Percentiles rank a stretch among this genome's conserved stretches.
Conservation (phyloP, 2,888 invertebrate species). For the Romanomermis culicivorax region DNA sequence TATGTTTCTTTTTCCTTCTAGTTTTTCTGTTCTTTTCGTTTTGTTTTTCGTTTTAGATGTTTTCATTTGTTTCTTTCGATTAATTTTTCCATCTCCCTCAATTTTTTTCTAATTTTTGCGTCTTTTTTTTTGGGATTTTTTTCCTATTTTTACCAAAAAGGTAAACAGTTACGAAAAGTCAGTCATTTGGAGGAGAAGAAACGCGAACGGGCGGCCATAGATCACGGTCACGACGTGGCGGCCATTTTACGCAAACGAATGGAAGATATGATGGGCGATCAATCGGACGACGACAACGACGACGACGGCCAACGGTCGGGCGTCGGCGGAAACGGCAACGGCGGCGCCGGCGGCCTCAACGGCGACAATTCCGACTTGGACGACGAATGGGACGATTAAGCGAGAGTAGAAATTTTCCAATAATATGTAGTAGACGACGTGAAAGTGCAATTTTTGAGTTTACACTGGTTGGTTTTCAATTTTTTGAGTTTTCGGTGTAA, state of each 20-base stretch:
- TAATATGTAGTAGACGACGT: neutral
- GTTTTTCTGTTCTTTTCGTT: too few relatives aligned
- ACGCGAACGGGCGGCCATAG: slow-evolving; percentile 16
- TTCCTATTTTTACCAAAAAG: too few relatives aligned
- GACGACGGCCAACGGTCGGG: neutral
- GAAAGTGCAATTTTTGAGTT: neutral
- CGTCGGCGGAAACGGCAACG: too few relatives aligned
- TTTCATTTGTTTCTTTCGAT: too few relatives aligned
- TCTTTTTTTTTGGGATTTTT: too few relatives aligned
- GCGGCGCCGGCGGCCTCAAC: neutral
- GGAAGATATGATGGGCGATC: slow-evolving; percentile 19
- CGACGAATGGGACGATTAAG: slow-evolving; percentile 20
- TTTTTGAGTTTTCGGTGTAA: slow-evolving; percentile 10
- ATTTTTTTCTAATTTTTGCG: too few relatives aligned
- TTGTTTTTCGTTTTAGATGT: too few relatives aligned
- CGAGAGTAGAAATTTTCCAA: too few relatives aligned
- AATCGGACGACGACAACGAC: neutral
- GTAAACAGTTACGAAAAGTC: slow-evolving; percentile 21
- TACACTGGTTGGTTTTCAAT: slow-evolving; percentile 2
- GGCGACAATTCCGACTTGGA: slow-evolving; percentile 9
- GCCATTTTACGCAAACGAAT: slow-evolving; percentile 24
- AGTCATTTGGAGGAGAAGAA: slow-evolving; percentile 19
- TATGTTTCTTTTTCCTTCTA: too few relatives aligned
- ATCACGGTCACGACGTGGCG: slow-evolving; percentile 22
- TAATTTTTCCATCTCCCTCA: too few relatives aligned